These are phyloP conservation scores for Stichopus chloronotus DNA, from an alignment of 35 echinoderm and acorn worm species.

Conservation along the genomic window DNA sequence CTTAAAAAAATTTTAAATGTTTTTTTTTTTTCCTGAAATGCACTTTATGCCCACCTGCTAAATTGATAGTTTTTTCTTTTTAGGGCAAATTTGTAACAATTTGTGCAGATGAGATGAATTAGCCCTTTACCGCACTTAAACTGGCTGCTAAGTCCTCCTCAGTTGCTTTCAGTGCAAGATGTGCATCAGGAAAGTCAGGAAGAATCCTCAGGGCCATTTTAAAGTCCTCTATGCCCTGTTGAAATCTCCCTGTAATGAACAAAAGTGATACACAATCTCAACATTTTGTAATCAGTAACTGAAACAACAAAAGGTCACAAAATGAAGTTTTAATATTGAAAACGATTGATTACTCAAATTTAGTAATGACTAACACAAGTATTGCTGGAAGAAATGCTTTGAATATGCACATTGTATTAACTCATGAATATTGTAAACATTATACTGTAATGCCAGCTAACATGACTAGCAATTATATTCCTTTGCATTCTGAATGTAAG, in stretches of 20 bases:
- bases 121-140: not conserved
- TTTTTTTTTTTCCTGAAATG: too few relatives aligned
- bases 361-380: not conserved
- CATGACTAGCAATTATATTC: too few relatives aligned
- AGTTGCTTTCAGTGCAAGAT: slow-evolving; percentile 63
- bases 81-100: too few relatives aligned
- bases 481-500: too few relatives aligned
- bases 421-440: not conserved
- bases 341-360: not conserved
- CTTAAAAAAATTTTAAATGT: too few relatives aligned
- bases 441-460: not conserved
- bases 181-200: slow-evolving; percentile 79
- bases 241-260: slow-evolving; percentile 67
- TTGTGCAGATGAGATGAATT: too few relatives aligned
- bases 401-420: not conserved
- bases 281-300: not conserved
- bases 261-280: not conserved
- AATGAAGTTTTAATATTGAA: not conserved
- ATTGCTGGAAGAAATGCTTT: not conserved
- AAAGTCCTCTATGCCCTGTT: slow-evolving; percentile 74
- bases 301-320: not conserved
- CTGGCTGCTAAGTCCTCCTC: slow-evolving; percentile 61
- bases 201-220: slow-evolving; percentile 49
- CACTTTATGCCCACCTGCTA: too few relatives aligned
- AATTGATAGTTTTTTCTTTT: too few relatives aligned